phyloP scores from a whole-genome alignment of 64 coral and sea anemone genomes.

The Porites lutea region DNA sequence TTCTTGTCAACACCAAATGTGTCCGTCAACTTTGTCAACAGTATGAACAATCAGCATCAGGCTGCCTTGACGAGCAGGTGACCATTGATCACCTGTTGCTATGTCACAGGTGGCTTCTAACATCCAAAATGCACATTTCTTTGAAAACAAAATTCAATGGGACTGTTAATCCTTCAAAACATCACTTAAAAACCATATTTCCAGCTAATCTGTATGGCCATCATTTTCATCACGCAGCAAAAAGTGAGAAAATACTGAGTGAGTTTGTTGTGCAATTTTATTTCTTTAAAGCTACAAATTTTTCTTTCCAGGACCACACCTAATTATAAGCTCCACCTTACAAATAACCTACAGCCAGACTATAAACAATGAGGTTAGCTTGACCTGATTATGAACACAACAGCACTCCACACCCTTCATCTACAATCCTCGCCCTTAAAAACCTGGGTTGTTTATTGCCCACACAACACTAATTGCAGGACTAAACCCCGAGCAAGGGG shows the following conservation, averaged over 20 bases:
- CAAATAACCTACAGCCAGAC: not conserved
- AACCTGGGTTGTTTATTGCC: not conserved
- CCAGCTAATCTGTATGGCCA: not conserved
- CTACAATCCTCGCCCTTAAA: not conserved
- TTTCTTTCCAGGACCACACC: not conserved
- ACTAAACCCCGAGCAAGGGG: not conserved
- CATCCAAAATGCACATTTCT: conserved; percentile 9
- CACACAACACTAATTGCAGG: not conserved
- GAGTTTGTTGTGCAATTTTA: not conserved
- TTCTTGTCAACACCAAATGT: not conserved
- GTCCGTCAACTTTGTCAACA: conserved; percentile 2
- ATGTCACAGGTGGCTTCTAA: conserved; percentile 19
- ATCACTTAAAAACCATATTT: not conserved
- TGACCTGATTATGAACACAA: not conserved
- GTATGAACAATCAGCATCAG: conserved; percentile 1
- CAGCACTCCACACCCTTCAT: conserved; percentile 2
- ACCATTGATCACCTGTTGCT: not conserved
- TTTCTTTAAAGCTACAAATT: not conserved
- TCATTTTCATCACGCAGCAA: not conserved
- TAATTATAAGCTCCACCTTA: conserved; percentile 37
- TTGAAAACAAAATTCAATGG: not conserved
- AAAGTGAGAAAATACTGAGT: not conserved
- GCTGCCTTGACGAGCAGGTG: conserved; percentile 17
- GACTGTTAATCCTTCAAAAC: not conserved
- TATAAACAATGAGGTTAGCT: conserved; percentile 37